Percentiles rank a stretch among this genome's conserved stretches.
These are phyloP conservation scores for Hydrochoerus hydrochaeris DNA, from an alignment of 2,113 vertebrate species.

Conservation along the genomic window DNA sequence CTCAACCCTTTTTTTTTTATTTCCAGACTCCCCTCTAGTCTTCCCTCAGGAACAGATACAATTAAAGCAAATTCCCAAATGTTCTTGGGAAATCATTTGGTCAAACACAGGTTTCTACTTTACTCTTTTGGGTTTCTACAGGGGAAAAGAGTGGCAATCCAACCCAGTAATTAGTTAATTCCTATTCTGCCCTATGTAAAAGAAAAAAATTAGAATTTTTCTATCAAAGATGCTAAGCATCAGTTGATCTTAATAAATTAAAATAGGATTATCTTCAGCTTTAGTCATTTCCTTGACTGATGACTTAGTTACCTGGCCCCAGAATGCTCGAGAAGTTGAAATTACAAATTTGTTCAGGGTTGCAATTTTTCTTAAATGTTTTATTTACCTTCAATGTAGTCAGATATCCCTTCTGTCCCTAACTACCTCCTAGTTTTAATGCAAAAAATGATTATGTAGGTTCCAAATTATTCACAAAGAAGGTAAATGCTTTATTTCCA, in stretches of 20 bases:
- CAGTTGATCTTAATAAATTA: background rate
- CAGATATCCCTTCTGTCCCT: background rate
- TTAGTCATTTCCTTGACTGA: background rate
- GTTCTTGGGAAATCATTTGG: background rate
- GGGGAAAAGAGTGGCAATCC: background rate
- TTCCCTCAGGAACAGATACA: background rate
- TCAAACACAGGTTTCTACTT: background rate
- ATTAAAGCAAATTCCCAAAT: slow-evolving; percentile 17
- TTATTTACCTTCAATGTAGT: background rate
- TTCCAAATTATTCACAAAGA: slow-evolving; percentile 7
- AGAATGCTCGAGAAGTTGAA: background rate
- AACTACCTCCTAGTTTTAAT: background rate
- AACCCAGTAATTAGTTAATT: background rate
- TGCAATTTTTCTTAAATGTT: background rate
- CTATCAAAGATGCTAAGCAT: background rate
- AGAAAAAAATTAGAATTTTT: slow-evolving; percentile 3
- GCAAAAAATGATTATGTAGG: slow-evolving; percentile 5
- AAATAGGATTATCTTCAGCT: background rate
- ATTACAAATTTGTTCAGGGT: background rate
- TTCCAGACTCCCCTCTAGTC: background rate
- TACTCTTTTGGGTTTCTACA: background rate
- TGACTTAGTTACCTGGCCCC: background rate
- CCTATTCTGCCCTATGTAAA: background rate
- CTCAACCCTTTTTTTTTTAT: background rate
- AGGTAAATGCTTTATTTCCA: slow-evolving; percentile 2